These are phyloP conservation scores for Megastigmus dorsalis DNA, from an alignment of 2,888 invertebrate species.

Conservation along the genomic window DNA sequence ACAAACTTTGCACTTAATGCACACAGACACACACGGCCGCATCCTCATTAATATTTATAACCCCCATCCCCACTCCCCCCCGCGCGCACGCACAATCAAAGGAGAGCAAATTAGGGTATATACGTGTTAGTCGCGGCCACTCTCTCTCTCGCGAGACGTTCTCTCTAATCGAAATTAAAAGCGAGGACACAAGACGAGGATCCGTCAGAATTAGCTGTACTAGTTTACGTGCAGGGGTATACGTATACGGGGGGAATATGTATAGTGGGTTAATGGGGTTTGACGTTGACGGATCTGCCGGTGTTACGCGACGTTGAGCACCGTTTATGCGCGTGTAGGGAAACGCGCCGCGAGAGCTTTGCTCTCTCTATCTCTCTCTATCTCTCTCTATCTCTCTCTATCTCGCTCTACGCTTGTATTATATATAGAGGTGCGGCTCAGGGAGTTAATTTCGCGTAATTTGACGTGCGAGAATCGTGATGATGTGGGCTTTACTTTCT, in stretches of 20 bases:
- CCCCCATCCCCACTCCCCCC: too few relatives aligned
- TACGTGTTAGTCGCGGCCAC: too few relatives aligned
- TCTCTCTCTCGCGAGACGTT: too few relatives aligned
- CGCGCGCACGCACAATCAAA: too few relatives aligned
- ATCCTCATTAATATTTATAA: conserved; percentile 37
- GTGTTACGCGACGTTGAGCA: background rate
- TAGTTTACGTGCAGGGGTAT: background rate
- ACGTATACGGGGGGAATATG: too few relatives aligned
- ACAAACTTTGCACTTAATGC: conserved; percentile 37
- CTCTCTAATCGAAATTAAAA: conserved; percentile 34
- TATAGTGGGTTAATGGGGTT: background rate
- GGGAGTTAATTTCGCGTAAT: conserved; percentile 17
- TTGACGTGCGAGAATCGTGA: background rate
- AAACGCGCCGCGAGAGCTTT: too few relatives aligned
- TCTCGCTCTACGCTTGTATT: too few relatives aligned
- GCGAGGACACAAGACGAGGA: background rate
- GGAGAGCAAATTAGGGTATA: conserved; percentile 2
- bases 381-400: too few relatives aligned
- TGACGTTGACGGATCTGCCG: conserved; percentile 33
- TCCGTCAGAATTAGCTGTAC: conserved; percentile 7
- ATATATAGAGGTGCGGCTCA: background rate
- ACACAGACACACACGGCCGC: background rate
- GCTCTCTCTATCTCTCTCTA: too few relatives aligned
- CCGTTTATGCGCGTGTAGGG: background rate
- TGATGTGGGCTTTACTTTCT: too few relatives aligned